Base-by-base conservation (phyloP, 2,888 invertebrate species). In the Polymixis lichenea region DNA sequence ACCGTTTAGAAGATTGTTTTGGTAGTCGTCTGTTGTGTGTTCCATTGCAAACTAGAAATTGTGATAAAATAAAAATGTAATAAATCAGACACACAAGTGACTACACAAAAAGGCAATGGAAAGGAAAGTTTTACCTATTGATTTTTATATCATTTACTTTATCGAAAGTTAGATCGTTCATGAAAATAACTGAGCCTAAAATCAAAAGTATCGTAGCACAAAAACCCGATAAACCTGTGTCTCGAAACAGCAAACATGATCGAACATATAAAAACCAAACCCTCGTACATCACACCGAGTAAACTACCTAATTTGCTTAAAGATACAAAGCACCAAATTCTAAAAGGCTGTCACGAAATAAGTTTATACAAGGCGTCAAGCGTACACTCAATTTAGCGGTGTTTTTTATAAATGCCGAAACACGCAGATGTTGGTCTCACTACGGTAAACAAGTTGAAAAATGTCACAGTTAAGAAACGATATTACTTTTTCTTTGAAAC, bases 401-500 rank as follows among this genome's bases (percentile, higher is more conserved):
- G 78, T 86, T 87, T 86, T 87, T 80, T 83, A 83, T 80, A 86
- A 87, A 87, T 78, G 73, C 74, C 73, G 51, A 79, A 78, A 80
- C 78, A 77, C 78, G 72, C 77, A 77, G 83, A 83, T 83, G 82
- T 84, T 86, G 68, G 72, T 72, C 65, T 74, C 55, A 38, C 60
- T 77, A 65, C 82, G 25, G 86, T 83, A 88, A 87, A 88, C 87
- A 89, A 84, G 72, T 86, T 76, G 77, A 83, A 83, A 83, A 86
- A 85, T 83, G 88, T 82, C 83, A 80, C 84, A 77, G 75, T 69
- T 77, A 70, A 84, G 81, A 82, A 88, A 85, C 83, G 80, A 87
- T 88, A 86, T 85, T 87, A 83, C 83, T 85, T 87, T 87, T 84
- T 83, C 77, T 86, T 84, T 79, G 71, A 86, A 82, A 85, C 68